Evolutionary conservation across 2,888 invertebrate genomes (phyloP), one percentile per base, ranked within the genome.

Genomic region (Mythimna lalbum): DNA sequence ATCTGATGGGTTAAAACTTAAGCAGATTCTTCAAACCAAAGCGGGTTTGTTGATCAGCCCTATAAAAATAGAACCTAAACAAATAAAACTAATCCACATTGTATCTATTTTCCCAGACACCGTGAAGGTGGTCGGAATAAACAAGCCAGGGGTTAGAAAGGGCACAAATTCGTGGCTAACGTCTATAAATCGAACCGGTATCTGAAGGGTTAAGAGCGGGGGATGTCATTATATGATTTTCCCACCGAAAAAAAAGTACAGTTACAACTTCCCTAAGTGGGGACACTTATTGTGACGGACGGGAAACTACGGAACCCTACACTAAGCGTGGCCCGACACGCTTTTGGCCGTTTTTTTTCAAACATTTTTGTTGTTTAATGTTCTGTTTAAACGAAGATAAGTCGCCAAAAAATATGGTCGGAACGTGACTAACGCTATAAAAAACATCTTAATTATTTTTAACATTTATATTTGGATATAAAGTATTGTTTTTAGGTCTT

Each of bases 161-260:
- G 73, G 78, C 84, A 87, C 90, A 88, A 87, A 88, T 88, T 87
- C 81, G 68, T 73, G 75, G 77, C 78, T 82, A 85, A 83, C 80
- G 78, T 75, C 85, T 76, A 89, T 91, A 91, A 90, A 90, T 90
- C 86, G 88, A 83, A 77, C 60, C 78, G n/a, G n/a, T n/a, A n/a
- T n/a, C n/a, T n/a, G n/a, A n/a, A n/a, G n/a, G n/a, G n/a, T n/a
- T n/a, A n/a, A n/a, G n/a, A n/a, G n/a, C n/a, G n/a, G n/a, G n/a
- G n/a, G n/a, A n/a, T n/a, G n/a, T n/a, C n/a, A n/a, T n/a, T n/a
- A n/a, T n/a, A n/a, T n/a, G n/a, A n/a, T n/a, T n/a, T n/a, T n/a
- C n/a, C n/a, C n/a, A n/a, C n/a, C n/a, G n/a, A n/a, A n/a, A n/a
- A n/a, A n/a, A n/a, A n/a, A n/a, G n/a, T n/a, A n/a, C n/a, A n/a